Percentiles rank a stretch among this genome's conserved stretches.
phyloP scores from a whole-genome alignment of 2,888 invertebrate genomes.

The Gymnocheta viridis region DNA sequence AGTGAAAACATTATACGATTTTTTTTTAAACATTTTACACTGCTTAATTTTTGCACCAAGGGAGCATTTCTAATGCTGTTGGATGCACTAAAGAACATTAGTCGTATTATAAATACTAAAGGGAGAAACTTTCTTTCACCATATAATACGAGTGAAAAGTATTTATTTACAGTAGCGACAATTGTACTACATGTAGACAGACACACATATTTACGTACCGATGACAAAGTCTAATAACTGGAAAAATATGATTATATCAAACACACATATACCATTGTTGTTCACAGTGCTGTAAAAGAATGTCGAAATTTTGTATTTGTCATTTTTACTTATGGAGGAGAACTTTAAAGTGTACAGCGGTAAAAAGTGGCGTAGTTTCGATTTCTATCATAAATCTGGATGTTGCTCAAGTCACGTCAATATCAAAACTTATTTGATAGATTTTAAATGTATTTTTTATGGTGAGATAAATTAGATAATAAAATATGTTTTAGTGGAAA shows the following conservation, averaged over 20 bases:
- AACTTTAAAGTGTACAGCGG: no score
- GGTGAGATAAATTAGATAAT: no score
- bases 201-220: not conserved
- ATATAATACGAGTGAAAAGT: not conserved
- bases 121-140: not conserved
- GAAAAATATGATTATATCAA: not conserved
- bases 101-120: conserved; percentile 24
- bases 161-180: conserved; percentile 36
- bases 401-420: no score
- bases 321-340: no score
- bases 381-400: no score
- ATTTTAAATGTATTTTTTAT: no score
- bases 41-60: conserved; percentile 35
- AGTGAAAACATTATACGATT: conserved; percentile 53
- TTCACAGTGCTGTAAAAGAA: not conserved
- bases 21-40: conserved; percentile 36
- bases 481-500: no score
- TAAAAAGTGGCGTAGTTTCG: no score
- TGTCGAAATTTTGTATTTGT: not conserved
- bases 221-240: not conserved
- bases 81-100: conserved; percentile 38
- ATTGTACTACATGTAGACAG: not conserved
- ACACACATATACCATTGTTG: not conserved
- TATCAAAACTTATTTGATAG: no score
- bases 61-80: conserved; percentile 46